phyloP scores from a whole-genome alignment of 2,113 vertebrate species.

The Arothron firmamentum region DNA sequence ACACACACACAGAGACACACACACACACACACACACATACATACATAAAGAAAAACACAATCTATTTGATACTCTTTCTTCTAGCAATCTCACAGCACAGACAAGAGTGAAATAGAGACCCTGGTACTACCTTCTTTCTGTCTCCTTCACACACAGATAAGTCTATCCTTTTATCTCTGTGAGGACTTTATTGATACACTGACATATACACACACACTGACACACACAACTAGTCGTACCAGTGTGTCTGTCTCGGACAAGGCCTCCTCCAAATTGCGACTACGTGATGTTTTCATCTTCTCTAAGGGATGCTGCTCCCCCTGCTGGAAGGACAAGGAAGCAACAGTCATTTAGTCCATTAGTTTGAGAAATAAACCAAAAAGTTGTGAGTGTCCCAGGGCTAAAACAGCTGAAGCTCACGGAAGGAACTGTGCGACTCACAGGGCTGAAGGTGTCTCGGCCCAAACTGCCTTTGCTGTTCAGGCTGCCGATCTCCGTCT shows the following conservation, averaged over 20 bases:
- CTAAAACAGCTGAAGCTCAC: too few species aligned
- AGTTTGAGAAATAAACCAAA: too few species aligned
- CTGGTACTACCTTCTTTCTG: constrained; percentile 2
- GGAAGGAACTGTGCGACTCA: constrained; percentile 60
- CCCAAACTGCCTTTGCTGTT: constrained; percentile 88
- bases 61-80: too few species aligned
- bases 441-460: constrained; percentile 82
- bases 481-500: constrained; percentile 91
- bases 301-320: constrained; percentile 74
- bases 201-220: constrained; percentile 20
- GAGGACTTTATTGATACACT: constrained; percentile 9
- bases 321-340: constrained; percentile 60
- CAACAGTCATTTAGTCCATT: constrained; percentile 1
- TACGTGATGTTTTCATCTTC: constrained; percentile 82
- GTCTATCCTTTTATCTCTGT: too few species aligned
- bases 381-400: too few species aligned
- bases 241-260: constrained; percentile 77
- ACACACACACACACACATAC: constrained; percentile 28
- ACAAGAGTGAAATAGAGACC: not conserved
- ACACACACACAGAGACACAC: constrained; percentile 37
- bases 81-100: not conserved
- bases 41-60: too few species aligned
- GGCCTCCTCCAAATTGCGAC: constrained; percentile 81
- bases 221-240: constrained; percentile 57
- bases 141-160: constrained; percentile 6